A percentile compares a stretch with the other conserved stretches of the same genome.
Evolutionary conservation across 2,797 vertebrate genomes (phyloP).

Genomic region (Florisuga fusca): DNA sequence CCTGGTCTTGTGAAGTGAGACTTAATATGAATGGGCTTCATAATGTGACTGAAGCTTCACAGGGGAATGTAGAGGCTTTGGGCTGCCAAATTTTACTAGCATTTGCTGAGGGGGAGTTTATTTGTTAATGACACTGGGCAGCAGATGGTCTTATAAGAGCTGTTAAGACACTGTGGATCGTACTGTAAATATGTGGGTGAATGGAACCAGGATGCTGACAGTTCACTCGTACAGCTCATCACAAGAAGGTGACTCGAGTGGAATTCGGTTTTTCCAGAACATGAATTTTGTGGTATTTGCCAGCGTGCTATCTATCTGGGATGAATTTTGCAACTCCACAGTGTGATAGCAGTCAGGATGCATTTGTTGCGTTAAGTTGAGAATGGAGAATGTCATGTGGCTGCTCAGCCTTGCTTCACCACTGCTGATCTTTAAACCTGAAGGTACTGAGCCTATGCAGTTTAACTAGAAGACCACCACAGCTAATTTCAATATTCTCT

Average conservation of each 20-base stretch:
- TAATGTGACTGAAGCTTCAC: constrained; percentile 24
- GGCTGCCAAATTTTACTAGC: constrained; percentile 49
- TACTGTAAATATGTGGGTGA: constrained; percentile 71
- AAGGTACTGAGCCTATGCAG: not conserved
- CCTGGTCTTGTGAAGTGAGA: not conserved
- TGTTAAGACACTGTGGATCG: constrained; percentile 61
- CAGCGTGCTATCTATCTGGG: not conserved
- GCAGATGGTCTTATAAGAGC: constrained; percentile 66
- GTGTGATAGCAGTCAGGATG: not conserved
- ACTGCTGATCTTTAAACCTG: not conserved
- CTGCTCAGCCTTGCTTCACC: not conserved
- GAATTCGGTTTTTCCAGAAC: constrained; percentile 35
- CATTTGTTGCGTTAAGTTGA: not conserved
- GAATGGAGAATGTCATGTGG: not conserved
- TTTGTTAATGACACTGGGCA: constrained; percentile 71
- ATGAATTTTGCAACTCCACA: not conserved
- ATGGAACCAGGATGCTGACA: constrained; percentile 49
- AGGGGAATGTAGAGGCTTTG: not conserved
- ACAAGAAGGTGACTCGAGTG: constrained; percentile 38
- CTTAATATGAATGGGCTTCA: constrained; percentile 56
- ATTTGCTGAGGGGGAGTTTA: constrained; percentile 63
- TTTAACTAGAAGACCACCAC: not conserved
- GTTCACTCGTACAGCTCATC: constrained; percentile 51
- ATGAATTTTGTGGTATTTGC: constrained; percentile 4
- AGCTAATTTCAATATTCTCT: not conserved